Evolutionary conservation across 2,888 invertebrate species (phyloP).

Genomic region (Pterobdella sp.): DNA sequence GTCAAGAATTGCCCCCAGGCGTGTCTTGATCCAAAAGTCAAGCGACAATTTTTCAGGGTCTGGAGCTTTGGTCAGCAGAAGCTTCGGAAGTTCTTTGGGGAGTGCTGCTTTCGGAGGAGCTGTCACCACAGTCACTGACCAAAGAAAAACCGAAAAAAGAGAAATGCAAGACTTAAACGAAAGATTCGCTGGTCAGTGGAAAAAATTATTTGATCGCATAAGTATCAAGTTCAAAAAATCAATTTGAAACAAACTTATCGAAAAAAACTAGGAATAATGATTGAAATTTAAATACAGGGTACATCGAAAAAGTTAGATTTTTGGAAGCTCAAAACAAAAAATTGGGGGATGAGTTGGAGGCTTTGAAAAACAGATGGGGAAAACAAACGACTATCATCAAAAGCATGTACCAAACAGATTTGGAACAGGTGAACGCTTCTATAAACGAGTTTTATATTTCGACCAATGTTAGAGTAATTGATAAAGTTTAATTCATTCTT

Average conservation of each 20-base stretch:
- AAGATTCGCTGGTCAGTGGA: slow-evolving; percentile 54
- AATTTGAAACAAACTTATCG: too few species aligned
- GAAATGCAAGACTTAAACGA: slow-evolving; percentile 56
- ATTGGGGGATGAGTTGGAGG: slow-evolving; percentile 48
- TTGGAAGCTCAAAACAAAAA: slow-evolving; percentile 52
- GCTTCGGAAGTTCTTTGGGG: slow-evolving; percentile 22
- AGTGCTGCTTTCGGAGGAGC: slow-evolving; percentile 35
- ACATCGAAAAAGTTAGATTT: slow-evolving; percentile 54
- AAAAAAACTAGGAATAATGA: too few species aligned
- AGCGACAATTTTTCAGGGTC: slow-evolving; percentile 9
- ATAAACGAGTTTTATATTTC: not conserved
- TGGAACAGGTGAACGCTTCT: slow-evolving; percentile 26
- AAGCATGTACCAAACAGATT: slow-evolving; percentile 31
- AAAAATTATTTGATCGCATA: too few species aligned
- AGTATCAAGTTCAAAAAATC: too few species aligned
- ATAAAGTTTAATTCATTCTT: not conserved
- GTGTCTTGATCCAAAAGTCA: slow-evolving; percentile 34
- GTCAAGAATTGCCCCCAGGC: slow-evolving; percentile 32
- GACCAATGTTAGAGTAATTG: not conserved
- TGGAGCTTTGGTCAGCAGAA: slow-evolving; percentile 12
- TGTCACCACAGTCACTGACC: slow-evolving; percentile 44
- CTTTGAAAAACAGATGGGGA: slow-evolving; percentile 41
- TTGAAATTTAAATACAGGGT: slow-evolving; percentile 40
- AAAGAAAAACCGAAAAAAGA: slow-evolving; percentile 54
- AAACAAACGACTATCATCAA: slow-evolving; percentile 42